A percentile compares a stretch with the other conserved stretches of the same genome.
Evolutionary conservation across 1,140 invertebrate genomes (phyloP).

Genomic region (Bacillus rossius): DNA sequence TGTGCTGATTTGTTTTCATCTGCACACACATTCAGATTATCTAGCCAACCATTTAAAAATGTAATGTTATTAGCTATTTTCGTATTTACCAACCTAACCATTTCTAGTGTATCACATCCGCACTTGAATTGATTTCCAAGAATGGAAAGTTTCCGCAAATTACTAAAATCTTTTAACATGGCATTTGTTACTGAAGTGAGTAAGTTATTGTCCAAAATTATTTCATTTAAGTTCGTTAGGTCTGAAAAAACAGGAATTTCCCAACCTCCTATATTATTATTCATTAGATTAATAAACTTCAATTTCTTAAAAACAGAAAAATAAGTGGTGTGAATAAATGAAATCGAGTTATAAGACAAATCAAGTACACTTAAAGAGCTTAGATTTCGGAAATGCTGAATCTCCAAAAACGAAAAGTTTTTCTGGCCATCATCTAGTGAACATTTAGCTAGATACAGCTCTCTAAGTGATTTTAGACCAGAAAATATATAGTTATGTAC

Average conservation of each 20-base stretch:
- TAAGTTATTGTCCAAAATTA: slow-evolving; percentile 35
- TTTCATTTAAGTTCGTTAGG: slow-evolving; percentile 37
- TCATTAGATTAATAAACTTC: slow-evolving; percentile 38
- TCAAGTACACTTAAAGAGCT: slow-evolving; percentile 44
- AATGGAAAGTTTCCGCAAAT: slow-evolving; percentile 41
- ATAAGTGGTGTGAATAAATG: slow-evolving; percentile 41
- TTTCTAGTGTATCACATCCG: slow-evolving; percentile 42
- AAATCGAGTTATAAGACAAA: slow-evolving; percentile 45
- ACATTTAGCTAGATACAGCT: too few relatives aligned
- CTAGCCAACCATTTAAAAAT: not conserved
- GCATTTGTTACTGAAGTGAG: slow-evolving; percentile 11
- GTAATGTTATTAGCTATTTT: not conserved
- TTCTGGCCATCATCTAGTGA: too few relatives aligned
- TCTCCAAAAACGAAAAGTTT: too few relatives aligned
- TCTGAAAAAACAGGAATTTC: slow-evolving; percentile 27
- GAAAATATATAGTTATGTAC: too few relatives aligned
- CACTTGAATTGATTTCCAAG: slow-evolving; percentile 49
- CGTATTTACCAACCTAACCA: slow-evolving; percentile 39
- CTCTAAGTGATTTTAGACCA: too few relatives aligned
- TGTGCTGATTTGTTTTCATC: not conserved
- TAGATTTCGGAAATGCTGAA: slow-evolving; percentile 26
- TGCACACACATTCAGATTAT: slow-evolving; percentile 4
- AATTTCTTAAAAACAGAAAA: slow-evolving; percentile 39
- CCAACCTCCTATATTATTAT: slow-evolving; percentile 50
- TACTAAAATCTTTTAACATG: slow-evolving; percentile 28